phyloP scores from a whole-genome alignment of 2,797 vertebrate genomes.

The Distichodus sexfasciatus region DNA sequence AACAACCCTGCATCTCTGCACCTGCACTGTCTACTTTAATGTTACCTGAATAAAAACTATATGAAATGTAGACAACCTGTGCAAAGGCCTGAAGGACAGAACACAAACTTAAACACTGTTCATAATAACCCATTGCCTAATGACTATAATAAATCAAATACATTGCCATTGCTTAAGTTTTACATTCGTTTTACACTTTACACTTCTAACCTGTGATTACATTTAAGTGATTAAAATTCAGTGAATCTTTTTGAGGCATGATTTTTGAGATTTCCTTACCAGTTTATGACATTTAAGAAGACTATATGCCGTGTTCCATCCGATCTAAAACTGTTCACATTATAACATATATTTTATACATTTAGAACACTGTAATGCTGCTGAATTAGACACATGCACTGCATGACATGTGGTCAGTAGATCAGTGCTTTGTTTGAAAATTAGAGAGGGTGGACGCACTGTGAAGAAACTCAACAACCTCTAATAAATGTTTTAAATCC shows the following conservation, averaged over 20 bases:
- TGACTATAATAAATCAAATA: conserved; percentile 38
- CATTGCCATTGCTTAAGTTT: conserved; percentile 19
- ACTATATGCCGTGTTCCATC: neutral
- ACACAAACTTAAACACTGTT: conserved; percentile 33
- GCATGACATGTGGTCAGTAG: neutral
- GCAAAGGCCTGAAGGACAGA: conserved; percentile 32
- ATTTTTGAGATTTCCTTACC: conserved; percentile 6
- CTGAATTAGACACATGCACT: neutral
- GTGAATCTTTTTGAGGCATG: no score
- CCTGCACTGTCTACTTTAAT: conserved; percentile 26
- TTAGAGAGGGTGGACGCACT: conserved; percentile 1
- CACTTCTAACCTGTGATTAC: neutral
- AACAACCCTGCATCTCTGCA: neutral
- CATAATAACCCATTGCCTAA: conserved; percentile 33
- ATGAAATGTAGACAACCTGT: conserved; percentile 29
- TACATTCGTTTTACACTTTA: conserved; percentile 40
- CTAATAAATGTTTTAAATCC: conserved; percentile 21
- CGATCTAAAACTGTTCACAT: conserved; percentile 2
- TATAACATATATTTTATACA: no score
- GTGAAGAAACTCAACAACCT: conserved; percentile 12
- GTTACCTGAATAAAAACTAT: conserved; percentile 40
- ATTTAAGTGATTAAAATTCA: conserved; percentile 19
- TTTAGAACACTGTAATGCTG: neutral
- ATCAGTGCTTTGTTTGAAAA: conserved; percentile 11
- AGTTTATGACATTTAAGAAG: no score